Evolutionary conservation across 1,140 invertebrate species (phyloP), one percentile per base, ranked within the genome.

Genomic region (Scaptomyza pallida): DNA sequence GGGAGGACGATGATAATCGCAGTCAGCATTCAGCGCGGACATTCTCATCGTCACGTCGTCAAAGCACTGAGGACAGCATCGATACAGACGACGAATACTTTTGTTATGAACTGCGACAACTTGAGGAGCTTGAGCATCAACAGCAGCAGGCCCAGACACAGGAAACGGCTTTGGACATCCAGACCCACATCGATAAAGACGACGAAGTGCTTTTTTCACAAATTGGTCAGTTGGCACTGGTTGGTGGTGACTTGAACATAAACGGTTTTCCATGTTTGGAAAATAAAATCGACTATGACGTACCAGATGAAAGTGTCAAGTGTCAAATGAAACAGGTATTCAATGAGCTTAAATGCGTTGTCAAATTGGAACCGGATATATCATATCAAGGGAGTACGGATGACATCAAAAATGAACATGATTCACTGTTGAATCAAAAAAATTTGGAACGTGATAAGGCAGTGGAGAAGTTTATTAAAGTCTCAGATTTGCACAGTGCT

Each of bases 51-150:
- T 97, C 97, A 1, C 93, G 97, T 79, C 92, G 97, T 35, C 97
- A 98, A 92, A 97, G 96, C 89, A 98, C 97, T 0, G 97, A 97
- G 92, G 97, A 98, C 76, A 97, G 96, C 61, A 98, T 98, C 59
- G 97, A 98, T 91, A 97, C 96, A 41, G 97, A 98, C 92, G 97
- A 98, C 86, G 97, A 98, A 92, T 98, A 97, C 95, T 98, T 97
- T 80, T 96, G 96, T 70, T 97, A 98, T 89, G 97, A 97, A 83
- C 83, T 97, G 52, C 93, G 95, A 45, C 97, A 97, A 91, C 90
- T 98, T 35, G 96, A 98, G 92, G 95, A 97, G 92, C 93, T 97
- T 83, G 97, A 98, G 91, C 93, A 95, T 68, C 95, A 95, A 73
- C 93, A 94, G 89, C 93, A 93, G 63, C 92, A 93, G 48, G 33